Evolutionary conservation across 2,797 vertebrate species (phyloP), one percentile per base, ranked within the genome.

Genomic region (Heteromormyrus szaboi): DNA sequence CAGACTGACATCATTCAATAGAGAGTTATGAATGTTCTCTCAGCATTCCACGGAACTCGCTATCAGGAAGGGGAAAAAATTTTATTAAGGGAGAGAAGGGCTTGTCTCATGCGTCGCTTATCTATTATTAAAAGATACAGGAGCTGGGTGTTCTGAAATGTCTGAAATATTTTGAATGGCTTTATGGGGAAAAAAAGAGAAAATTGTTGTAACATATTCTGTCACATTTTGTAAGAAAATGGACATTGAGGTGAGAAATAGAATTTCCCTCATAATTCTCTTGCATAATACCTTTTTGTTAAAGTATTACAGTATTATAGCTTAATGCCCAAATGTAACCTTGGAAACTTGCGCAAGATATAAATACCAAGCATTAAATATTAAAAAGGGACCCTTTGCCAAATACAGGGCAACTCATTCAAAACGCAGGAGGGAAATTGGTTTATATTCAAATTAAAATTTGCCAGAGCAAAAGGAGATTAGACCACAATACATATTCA

Each of bases 401-500:
- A 89, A 89, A 86, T 88, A 86, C 83, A 79, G 51, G 33, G 89
- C 59, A 19, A 93, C 92, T 92, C 91, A 93, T 94, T 91, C 92
- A 89, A 93, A 91, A 76, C 89, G 91, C 90, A 62, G 87, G 59
- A 90, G 89, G 90, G 90, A 91, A 86, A 91, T 89, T 89, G 84
- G 85, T 92, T 92, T 92, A 90, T 92, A 92, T 94, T 93, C 91
- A 94, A 93, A 95, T 95, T 93, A 92, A 93, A 94, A 93, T 93
- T 88, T 93, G 92, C 92, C 93, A 93, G 92, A 90, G 92, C 93
- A 92, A 89, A 83, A 88, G 72, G 92, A 93, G 92, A 95, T 91
- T 93, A 93, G 92, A 90, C 89, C 91, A 93, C 93, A 93, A 95
- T 93, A 92, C 94, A 94, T 93, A 93, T 95, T 95, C 93, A 94